Base-by-base conservation (phyloP, 2,113 vertebrate species). In the Channa maculata region DNA sequence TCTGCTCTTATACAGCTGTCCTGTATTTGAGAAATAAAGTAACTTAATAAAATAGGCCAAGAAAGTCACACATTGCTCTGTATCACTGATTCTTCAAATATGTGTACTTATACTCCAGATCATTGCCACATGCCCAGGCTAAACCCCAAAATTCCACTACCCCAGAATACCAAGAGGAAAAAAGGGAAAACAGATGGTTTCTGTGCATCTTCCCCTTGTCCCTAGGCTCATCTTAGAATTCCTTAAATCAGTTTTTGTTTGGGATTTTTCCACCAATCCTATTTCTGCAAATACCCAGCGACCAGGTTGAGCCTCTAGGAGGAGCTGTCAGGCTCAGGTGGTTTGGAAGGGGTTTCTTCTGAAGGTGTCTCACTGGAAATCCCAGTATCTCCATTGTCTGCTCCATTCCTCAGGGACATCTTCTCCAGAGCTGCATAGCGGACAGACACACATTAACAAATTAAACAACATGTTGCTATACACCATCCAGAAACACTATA, bases 361-460 rank as follows among this genome's bases (percentile, higher is more conserved):
- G 95, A 92, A 0, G 93, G 83, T 2, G 94, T 93, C 89, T 96
- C 95, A 66, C 92, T 94, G n/a, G 95, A 94, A 83, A 94, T 86
- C 45, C 94, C 94, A 10, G 95, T 85, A 72, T 97, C 96, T 86
- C 96, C 96, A 34, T 96, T 98, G 94, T 98, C 96, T 74, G 95
- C 93, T 66, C 93, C 86, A 49, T 95, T 96, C 72, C 91, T 92
- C 83, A 93, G 90, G 46, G 95, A 82, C 83, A 97, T 96, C 92
- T 98, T 98, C 90, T 95, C 96, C 93, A 96, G 95, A 49, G 94
- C 96, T 96, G 83, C 41, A 90, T 49, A 34, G 58, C 37, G 33
- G 52, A 66, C 71, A 79, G 39, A 72, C 0, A 72, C 13, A 45
- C 37, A 41, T 24, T 24, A 24, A 24, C 24, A 24, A 24, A 24